Evolutionary conservation across 2,797 vertebrate species (phyloP), one percentile per base, ranked within the genome.

Genomic region (Gallinago nigripennis): DNA sequence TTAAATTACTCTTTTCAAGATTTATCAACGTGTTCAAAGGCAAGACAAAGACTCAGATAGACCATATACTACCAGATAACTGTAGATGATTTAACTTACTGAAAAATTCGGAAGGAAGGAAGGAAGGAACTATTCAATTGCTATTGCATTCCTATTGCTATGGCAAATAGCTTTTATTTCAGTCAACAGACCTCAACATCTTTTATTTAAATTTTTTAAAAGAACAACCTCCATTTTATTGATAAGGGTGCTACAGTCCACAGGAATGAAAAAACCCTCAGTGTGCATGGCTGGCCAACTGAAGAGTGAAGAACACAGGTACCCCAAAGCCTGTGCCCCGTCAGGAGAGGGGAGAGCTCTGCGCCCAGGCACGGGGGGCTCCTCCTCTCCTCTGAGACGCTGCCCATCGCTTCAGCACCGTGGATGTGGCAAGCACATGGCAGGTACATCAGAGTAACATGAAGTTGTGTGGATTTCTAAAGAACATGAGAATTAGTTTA

Each of bases 1-100:
- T 92, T 70, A 86, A 82, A 92, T 83, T 83, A 83, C 35, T 88
- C 53, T 82, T 95, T 91, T 92, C 82, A 87, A 66, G 56, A 89
- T 79, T 82, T 80, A 94, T 82, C 82, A 82, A 81, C 72, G 35
- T 78, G 39, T 28, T 91, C 31, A 73, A 73, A 73, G 70, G 54
- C 56, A 77, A 88, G 66, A 61, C 6, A 68, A 66, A 88, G 57
- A 85, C 46, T 66, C 60, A 63, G 11, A 78, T 1, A 75, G 45
- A 77, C 27, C 21, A 73, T 12, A 50, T 46, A 69, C 46, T 65
- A 45, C 53, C 78, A 63, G 23, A 51, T 53, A 90, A 64, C 33
- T 65, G 80, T 18, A 76, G 50, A 37, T 71, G 65, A 65, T 92
- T 69, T 35, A 80, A 33, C 9, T 28, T 31, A 60, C 4, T 16